These are phyloP conservation scores for Cacatua alba DNA, from an alignment of 2,113 vertebrate genomes.

Conservation along the genomic window DNA sequence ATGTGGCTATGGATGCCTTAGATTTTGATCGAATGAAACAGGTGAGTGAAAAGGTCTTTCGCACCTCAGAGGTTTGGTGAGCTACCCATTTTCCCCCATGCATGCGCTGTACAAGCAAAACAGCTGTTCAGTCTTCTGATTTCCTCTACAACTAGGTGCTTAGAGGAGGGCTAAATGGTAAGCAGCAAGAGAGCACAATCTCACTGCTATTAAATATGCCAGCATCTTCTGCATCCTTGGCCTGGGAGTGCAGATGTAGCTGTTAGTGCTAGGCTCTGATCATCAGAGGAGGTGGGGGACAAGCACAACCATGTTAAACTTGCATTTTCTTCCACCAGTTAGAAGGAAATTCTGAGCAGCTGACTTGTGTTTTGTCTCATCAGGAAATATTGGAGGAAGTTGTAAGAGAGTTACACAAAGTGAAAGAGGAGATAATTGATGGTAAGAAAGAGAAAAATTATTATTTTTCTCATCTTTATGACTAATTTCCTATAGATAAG, in stretches of 20 bases:
- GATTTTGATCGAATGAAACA: constrained; percentile 99
- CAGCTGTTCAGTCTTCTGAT: constrained; percentile 36
- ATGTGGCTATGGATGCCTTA: constrained; percentile 87
- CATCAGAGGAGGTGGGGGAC: constrained; percentile 19
- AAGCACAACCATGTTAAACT: constrained; percentile 38
- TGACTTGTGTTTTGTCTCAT: constrained; percentile 67
- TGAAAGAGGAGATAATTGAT: constrained; percentile 98
- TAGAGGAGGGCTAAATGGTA: constrained; percentile 43
- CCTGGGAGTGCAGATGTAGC: background rate
- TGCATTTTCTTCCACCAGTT: constrained; percentile 51
- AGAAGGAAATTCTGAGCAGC: constrained; percentile 66
- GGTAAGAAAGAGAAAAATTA: constrained; percentile 83
- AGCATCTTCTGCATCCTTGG: background rate
- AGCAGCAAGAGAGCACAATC: background rate
- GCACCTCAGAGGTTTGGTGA: background rate
- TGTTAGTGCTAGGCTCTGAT: background rate
- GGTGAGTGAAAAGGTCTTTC: constrained; percentile 71
- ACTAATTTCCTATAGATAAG: constrained; percentile 54
- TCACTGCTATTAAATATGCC: background rate
- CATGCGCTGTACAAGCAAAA: constrained; percentile 49
- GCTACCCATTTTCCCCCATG: constrained; percentile 67
- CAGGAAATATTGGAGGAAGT: constrained; percentile 99
- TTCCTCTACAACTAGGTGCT: constrained; percentile 21
- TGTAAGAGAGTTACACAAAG: constrained; percentile 96
- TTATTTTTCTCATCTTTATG: constrained; percentile 68